Evolutionary conservation across 2,888 invertebrate species (phyloP), one percentile per base, ranked within the genome.

Genomic region (Ashinkailepas kermadecensis): DNA sequence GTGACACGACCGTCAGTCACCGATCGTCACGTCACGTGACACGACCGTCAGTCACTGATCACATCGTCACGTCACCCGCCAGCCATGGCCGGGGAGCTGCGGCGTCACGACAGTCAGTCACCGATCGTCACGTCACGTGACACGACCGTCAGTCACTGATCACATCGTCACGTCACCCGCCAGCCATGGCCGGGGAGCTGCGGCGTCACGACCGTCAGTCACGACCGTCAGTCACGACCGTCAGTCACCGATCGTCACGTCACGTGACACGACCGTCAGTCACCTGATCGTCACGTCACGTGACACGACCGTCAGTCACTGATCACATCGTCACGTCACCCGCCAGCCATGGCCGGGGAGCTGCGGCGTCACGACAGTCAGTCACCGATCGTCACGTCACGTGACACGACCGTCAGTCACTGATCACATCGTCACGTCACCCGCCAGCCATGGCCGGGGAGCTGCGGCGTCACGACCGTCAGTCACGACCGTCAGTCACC

Each of bases 391-490:
- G 39, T 39, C 39, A 4, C 39, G 39, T 39, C 39, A 39, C 39
- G 39, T 39, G 2, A 39, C 39, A 4, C 8, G 62, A 15, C 15
- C 10, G 18, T 62, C 62, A 62, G 12, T 13, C 62, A 62, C 10
- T 62, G 13, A 15, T 64, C 13, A 64, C 62, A 18, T 21, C n/a
- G n/a, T n/a, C 18, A 64, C 13, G 39, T 39, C 39, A 39, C 39
- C 99, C 99, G 0, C 99, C 99, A 0, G 98, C 97, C 97, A 98
- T 98, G 0, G 97, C 97, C 3, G 98, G 97, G 18, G 82, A 58
- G 0, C 96, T 95, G 85, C 90, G 90, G 84, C 67, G 62, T 11
- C 59, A 59, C 10, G 67, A 13, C 23, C n/a, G 15, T 23, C 65
- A 67, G 23, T 23, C n/a, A n/a, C n/a, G n/a, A n/a, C n/a, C n/a